Base-by-base conservation (phyloP, 23 tunicate genomes). In the Aplidium turbinatum region DNA sequence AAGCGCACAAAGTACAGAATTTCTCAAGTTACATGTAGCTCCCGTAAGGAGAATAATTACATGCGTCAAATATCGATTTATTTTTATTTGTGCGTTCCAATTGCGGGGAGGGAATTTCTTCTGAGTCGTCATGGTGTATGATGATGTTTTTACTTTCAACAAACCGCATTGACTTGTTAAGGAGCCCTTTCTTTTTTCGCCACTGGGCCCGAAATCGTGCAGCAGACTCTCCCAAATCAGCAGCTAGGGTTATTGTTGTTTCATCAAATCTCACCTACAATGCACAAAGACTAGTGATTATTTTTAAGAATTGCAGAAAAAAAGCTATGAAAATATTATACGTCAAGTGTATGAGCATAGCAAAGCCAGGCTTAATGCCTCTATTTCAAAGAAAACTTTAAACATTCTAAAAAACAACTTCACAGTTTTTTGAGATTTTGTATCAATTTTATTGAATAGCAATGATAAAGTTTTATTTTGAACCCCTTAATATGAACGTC, bases 221-320 rank as follows among this genome's bases (percentile, higher is more conserved):
- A 1, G 96, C 96, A 1, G 96, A 77, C 68, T 88, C 96, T 25
- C 96, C 96, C 39, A 88, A 31, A 16, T 88, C 96, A 16, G 96
- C 96, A 47, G 96, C 75, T 11, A 62, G 47, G 11, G 96, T 88
- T 30, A 88, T 88, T 16, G 96, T 88, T 2, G 87, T 45, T 54
- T 88, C 96, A 70, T 88, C 96, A 38, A 88, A 88, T 23, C 67
- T 87, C 26, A 88, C 96, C 96, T 88, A 31, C 45, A 73, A 47
- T 29, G 57, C 26, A 40, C n/a, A n/a, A n/a, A n/a, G n/a, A n/a
- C n/a, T n/a, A n/a, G n/a, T n/a, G n/a, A n/a, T n/a, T n/a, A n/a
- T n/a, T n/a, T n/a, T n/a, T n/a, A n/a, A n/a, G n/a, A n/a, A n/a
- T n/a, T n/a, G n/a, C n/a, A n/a, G n/a, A n/a, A n/a, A n/a, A n/a